Evolutionary conservation across 2,797 vertebrate genomes (phyloP), one percentile per base, ranked within the genome.

Genomic region (Sternarchorhynchus goeldii): DNA sequence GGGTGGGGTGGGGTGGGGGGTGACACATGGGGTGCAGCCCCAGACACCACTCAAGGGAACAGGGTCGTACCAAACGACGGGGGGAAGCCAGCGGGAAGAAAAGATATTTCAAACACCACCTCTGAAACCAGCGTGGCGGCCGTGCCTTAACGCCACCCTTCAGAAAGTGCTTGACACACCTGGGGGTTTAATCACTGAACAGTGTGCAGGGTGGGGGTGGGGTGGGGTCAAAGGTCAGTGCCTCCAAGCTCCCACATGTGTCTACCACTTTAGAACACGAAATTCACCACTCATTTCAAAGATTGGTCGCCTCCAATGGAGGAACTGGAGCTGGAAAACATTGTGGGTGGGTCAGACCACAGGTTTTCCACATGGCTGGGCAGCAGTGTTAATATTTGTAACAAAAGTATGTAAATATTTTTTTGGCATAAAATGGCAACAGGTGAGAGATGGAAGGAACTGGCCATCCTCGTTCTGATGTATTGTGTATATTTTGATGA

Each of bases 381-480:
- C 29, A 41, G 85, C 89, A 88, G 90, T 91, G 91, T 91, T 91
- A 82, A 81, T 85, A 84, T 85, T 86, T 86, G 78, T 82, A 77
- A 68, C 29, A 70, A 81, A 64, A 67, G 41, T 57, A 50, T 84
- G 81, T 85, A 84, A 88, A 88, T 81, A 84, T 66, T 88, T 66
- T 88, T 87, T 85, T 20, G 69, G 79, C 77, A 76, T 76, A 82
- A 73, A 55, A 63, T 75, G 70, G 73, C 68, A 53, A 66, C 59
- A 66, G 55, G 80, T 17, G 82, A 78, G 85, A 50, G 50, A 70
- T 70, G 63, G 79, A 81, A 75, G 79, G 79, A 86, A 65, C 69
- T 55, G 72, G 36, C 71, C 59, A 21, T 62, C 75, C 60, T 75
- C 55, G 73, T 82, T 69, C 60, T 58, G 7, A 72, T 60, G 69